Evolutionary conservation across 2,888 invertebrate genomes (phyloP), one percentile per base, ranked within the genome.

Genomic region (Apamea anceps): DNA sequence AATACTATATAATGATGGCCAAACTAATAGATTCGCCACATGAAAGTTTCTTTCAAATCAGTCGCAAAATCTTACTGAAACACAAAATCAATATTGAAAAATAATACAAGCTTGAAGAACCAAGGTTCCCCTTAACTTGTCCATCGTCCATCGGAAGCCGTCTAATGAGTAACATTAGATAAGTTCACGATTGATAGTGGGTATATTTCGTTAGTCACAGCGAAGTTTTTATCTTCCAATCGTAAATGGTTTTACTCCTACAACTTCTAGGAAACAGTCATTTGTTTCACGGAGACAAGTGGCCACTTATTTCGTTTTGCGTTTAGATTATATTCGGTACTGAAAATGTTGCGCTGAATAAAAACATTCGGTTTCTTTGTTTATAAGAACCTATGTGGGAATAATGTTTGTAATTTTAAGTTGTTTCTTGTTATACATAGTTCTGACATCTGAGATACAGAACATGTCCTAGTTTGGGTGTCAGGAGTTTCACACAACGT

Each of bases 141-240:
- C 75, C 51, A 75, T 73, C 77, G 84, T 45, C 68, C 62, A 85
- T 80, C 87, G 87, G 87, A 87, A 88, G 67, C 71, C 75, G 18
- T 77, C 67, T 88, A 87, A 87, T 87, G 85, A 87, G 82, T 57
- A 68, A 72, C 89, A 87, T 82, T 88, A 88, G 87, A 87, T 88
- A 87, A 87, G 87, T 87, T 80, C 82, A 74, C 71, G 87, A 87
- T 87, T 79, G 87, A 87, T 87, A 68, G 85, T 71, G 80, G 85
- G 72, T 88, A 88, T 88, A 88, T 87, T 88, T 87, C 85, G 87
- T 86, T 86, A 74, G 87, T 75, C 79, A 62, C 88, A 72, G 68
- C 66, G 73, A 60, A 82, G 82, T 86, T 86, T 86, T 82, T 88
- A 86, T 88, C 86, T 86, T 72, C 65, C 65, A 72, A 86, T 88